phyloP scores from a whole-genome alignment of 2,797 vertebrate genomes.

The Chaetodon trifasciatus region DNA sequence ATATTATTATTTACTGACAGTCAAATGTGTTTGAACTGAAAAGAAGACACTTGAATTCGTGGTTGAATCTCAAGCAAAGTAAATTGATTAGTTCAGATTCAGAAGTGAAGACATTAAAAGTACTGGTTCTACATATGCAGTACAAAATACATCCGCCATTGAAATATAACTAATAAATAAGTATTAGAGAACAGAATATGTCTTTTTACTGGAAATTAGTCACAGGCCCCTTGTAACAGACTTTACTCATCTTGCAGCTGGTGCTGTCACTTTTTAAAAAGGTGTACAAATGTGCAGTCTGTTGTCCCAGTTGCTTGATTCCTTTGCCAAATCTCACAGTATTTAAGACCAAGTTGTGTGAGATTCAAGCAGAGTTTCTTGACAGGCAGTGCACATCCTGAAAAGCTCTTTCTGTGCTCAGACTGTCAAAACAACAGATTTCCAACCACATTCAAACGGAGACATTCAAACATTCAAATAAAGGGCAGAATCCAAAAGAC shows the following conservation, averaged over 20 bases:
- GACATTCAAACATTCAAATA: background rate
- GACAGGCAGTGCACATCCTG: background rate
- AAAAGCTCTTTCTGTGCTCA: background rate
- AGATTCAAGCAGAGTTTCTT: background rate
- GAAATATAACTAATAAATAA: background rate
- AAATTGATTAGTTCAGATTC: background rate
- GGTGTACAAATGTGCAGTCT: background rate
- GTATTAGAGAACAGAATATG: background rate
- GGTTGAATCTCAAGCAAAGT: background rate
- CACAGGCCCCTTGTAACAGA: background rate
- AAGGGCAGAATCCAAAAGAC: background rate
- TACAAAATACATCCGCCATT: background rate
- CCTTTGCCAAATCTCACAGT: background rate
- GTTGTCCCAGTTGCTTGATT: background rate
- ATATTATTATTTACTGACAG: background rate
- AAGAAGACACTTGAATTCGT: background rate
- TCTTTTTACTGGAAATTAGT: background rate
- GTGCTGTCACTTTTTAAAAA: background rate
- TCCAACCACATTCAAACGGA: background rate
- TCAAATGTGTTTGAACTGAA: background rate
- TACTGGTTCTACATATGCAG: background rate
- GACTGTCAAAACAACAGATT: conserved; percentile 5
- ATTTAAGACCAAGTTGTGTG: background rate
- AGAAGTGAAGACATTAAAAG: background rate
- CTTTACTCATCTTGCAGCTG: background rate